phyloP scores from a whole-genome alignment of 2,113 vertebrate genomes.

The Macrotis lagotis region DNA sequence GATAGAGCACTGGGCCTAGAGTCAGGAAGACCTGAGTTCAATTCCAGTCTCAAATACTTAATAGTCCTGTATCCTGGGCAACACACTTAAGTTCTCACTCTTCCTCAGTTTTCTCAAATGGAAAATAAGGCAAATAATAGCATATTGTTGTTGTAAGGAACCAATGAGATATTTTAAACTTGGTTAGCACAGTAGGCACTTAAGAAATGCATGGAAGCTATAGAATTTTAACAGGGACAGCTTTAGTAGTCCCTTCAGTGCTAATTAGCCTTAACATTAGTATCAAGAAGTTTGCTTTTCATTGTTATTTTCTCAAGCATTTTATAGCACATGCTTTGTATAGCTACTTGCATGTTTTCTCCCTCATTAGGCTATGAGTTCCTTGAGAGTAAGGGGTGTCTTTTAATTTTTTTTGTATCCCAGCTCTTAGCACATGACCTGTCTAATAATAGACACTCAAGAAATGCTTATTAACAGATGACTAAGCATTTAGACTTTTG shows the following conservation, averaged over 20 bases:
- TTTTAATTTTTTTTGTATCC: background rate
- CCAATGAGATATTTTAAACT: background rate
- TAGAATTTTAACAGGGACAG: background rate
- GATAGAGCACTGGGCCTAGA: no score
- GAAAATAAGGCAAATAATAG: background rate
- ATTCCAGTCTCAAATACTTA: background rate
- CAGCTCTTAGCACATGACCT: background rate
- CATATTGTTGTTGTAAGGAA: background rate
- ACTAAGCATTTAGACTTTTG: background rate
- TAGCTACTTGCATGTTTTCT: background rate
- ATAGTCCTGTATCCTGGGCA: background rate
- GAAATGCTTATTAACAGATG: background rate
- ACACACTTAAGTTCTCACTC: background rate
- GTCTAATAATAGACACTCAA: background rate
- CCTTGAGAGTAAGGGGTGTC: background rate
- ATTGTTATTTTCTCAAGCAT: background rate
- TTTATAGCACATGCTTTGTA: background rate
- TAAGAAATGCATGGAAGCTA: background rate
- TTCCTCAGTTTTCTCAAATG: background rate
- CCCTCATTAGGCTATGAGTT: background rate
- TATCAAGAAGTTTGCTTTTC: background rate
- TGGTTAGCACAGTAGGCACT: background rate
- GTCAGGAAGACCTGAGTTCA: no score
- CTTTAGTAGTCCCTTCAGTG: background rate
- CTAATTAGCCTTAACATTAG: background rate